phyloP scores from a whole-genome alignment of 2,888 invertebrate species.

The Acanthococcus lagerstroemiae region DNA sequence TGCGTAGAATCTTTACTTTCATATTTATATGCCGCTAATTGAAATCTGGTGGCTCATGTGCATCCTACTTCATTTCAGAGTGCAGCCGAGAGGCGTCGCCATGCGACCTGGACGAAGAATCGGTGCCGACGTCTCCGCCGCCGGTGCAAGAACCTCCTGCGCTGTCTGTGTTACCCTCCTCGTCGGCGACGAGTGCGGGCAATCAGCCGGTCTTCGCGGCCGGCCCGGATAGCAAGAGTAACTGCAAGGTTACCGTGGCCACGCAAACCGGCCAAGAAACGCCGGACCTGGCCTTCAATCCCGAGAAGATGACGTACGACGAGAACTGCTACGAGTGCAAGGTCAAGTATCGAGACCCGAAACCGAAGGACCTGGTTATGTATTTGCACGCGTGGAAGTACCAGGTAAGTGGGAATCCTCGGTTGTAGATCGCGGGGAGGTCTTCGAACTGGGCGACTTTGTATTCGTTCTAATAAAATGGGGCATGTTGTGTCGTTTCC shows the following conservation, averaged over 20 bases:
- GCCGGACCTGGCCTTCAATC: slow-evolving; percentile 55
- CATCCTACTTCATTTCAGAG: slow-evolving; percentile 1
- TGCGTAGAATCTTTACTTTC: too few relatives aligned
- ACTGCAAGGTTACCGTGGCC: slow-evolving; percentile 61
- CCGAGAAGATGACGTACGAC: slow-evolving; percentile 66
- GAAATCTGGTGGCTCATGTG: too few relatives aligned
- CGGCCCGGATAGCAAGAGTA: slow-evolving; percentile 35
- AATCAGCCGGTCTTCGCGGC: slow-evolving; percentile 42
- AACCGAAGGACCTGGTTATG: slow-evolving; percentile 85
- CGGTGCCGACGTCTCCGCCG: slow-evolving; percentile 16
- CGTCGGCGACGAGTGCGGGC: slow-evolving; percentile 43
- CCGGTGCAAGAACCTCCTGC: slow-evolving; percentile 19
- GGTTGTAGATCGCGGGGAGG: not conserved
- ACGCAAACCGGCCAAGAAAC: slow-evolving; percentile 76
- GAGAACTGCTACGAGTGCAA: slow-evolving; percentile 89
- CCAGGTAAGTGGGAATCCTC: slow-evolving; percentile 48
- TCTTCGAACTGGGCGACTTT: too few relatives aligned
- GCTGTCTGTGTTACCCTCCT: slow-evolving; percentile 41
- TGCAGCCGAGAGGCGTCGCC: slow-evolving; percentile 32
- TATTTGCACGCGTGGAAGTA: slow-evolving; percentile 93
- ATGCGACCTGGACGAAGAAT: slow-evolving; percentile 26
- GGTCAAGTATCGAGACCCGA: slow-evolving; percentile 81
- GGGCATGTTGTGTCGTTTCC: slow-evolving; percentile 39
- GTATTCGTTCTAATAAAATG: not conserved
- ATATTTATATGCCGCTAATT: too few relatives aligned